phyloP scores from a whole-genome alignment of 2,797 vertebrate species.

The Mallotus villosus region DNA sequence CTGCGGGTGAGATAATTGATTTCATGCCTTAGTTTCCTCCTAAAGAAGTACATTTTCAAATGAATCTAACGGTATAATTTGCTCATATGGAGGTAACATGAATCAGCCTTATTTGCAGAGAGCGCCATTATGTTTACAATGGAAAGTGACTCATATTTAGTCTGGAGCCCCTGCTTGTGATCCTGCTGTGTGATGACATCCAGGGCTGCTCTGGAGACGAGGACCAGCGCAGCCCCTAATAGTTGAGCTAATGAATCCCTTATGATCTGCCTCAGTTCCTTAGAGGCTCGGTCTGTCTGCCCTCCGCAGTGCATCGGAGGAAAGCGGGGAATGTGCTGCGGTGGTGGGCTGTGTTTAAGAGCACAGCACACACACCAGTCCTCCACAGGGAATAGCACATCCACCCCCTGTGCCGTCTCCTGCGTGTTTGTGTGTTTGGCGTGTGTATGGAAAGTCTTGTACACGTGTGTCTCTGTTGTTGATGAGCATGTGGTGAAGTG shows the following conservation, averaged over 20 bases:
- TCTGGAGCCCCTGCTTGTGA: constrained; percentile 32
- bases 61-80: neutral
- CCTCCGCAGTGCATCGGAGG: neutral
- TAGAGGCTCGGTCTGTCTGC: neutral
- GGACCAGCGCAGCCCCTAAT: neutral
- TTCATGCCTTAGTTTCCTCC: neutral
- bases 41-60: neutral
- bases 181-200: constrained; percentile 11
- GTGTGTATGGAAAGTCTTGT: constrained; percentile 1
- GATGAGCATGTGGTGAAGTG: neutral
- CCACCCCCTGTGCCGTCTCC: neutral
- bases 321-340: neutral
- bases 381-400: constrained; percentile 1
- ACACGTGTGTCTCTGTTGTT: neutral
- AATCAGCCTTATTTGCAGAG: constrained; percentile 14
- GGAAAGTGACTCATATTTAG: constrained; percentile 52
- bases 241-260: constrained; percentile 36
- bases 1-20: neutral
- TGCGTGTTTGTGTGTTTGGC: neutral
- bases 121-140: constrained; percentile 44
- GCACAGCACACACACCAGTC: neutral
- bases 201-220: neutral
- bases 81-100: neutral
- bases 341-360: neutral
- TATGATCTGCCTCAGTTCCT: constrained; percentile 18